These are phyloP conservation scores for Mythimna vitellina DNA, from an alignment of 2,888 invertebrate genomes.

Conservation along the genomic window DNA sequence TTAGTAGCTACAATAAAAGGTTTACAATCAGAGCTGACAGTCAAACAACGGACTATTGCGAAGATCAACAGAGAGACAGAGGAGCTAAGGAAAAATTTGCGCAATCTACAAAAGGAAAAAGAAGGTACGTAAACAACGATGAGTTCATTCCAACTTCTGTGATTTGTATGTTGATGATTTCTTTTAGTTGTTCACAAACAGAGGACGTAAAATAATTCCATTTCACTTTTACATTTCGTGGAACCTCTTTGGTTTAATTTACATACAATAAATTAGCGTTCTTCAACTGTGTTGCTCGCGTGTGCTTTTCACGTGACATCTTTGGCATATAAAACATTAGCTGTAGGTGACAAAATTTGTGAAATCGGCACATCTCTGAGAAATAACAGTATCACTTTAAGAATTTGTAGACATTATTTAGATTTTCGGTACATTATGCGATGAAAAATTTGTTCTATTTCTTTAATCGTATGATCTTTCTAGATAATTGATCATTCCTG, in stretches of 20 bases:
- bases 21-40: conserved; percentile 93
- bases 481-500: no score
- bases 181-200: conserved; percentile 43
- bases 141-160: conserved; percentile 7
- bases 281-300: conserved; percentile 41
- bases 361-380: conserved; percentile 17
- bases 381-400: neutral
- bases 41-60: conserved; percentile 93
- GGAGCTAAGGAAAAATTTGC: conserved; percentile 94
- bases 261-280: conserved; percentile 59
- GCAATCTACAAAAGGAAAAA: conserved; percentile 94
- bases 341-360: conserved; percentile 32
- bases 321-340: conserved; percentile 53
- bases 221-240: conserved; percentile 60
- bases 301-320: conserved; percentile 49
- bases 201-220: conserved; percentile 36
- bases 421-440: neutral
- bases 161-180: conserved; percentile 20
- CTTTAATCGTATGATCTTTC: neutral
- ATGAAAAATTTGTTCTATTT: neutral
- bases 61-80: conserved; percentile 94
- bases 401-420: conserved; percentile 6
- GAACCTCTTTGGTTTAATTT: conserved; percentile 55
- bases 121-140: conserved; percentile 86
- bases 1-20: conserved; percentile 95